Percentiles rank a stretch among this genome's conserved stretches.
Conservation (phyloP, 1,140 invertebrate genomes). For the Ectropis grisescens region DNA sequence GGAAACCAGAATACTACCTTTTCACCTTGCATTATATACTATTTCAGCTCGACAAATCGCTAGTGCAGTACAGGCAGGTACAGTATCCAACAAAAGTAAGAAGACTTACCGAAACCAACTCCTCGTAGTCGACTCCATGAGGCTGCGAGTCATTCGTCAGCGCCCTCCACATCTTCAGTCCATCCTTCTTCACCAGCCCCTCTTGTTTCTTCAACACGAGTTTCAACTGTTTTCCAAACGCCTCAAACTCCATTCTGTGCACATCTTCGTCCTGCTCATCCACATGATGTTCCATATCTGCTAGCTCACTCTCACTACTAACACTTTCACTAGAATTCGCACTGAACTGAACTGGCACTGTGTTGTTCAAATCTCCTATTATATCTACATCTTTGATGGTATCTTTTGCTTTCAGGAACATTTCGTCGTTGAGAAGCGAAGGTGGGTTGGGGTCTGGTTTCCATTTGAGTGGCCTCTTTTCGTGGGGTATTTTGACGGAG, state of each 20-base stretch:
- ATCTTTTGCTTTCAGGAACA: conserved; percentile 51
- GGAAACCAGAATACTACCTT: too few species aligned
- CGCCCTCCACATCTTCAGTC: conserved; percentile 83
- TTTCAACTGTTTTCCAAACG: conserved; percentile 81
- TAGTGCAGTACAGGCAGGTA: too few species aligned
- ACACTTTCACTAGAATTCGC: conserved; percentile 50
- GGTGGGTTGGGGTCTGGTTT: conserved; percentile 37
- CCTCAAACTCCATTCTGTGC: conserved; percentile 80
- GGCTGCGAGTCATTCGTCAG: conserved; percentile 75
- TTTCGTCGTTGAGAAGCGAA: conserved; percentile 50
- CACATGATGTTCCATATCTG: conserved; percentile 62
- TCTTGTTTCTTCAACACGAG: conserved; percentile 81
- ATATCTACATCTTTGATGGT: conserved; percentile 51
- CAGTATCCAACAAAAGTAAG: too few species aligned
- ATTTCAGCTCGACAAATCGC: too few species aligned
- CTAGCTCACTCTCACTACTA: conserved; percentile 38
- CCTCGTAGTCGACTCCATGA: conserved; percentile 82
- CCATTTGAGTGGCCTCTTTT: conserved; percentile 36
- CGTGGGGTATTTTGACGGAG: conserved; percentile 44
- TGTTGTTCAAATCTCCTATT: conserved; percentile 54
- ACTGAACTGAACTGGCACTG: conserved; percentile 41
- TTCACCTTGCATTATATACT: too few species aligned
- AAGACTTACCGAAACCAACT: conserved; percentile 77
- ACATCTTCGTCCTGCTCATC: conserved; percentile 63
- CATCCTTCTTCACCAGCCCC: conserved; percentile 78